Base-by-base conservation (phyloP, 2,888 invertebrate species). In the Ferrisia virgata region DNA sequence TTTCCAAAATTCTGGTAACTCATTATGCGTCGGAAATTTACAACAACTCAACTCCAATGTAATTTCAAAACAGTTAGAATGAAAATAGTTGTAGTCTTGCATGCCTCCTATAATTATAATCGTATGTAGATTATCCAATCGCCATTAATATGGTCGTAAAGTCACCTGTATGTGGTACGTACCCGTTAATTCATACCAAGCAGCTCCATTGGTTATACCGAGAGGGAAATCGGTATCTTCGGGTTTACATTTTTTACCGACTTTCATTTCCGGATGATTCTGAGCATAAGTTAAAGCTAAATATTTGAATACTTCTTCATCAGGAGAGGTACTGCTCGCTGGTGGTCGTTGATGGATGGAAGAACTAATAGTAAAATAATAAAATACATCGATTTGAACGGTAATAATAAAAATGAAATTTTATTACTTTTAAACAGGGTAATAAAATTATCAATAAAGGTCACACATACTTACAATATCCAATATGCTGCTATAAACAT, bases 71-170 rank as follows among this genome's bases (percentile, higher is more conserved):
- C 97, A 96, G 89, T 98, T 99, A 1, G 96, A 96, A 88, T 94
- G 92, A 3, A 95, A 91, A 89, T 99, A 99, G 90, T 99, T 99
- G 90, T 96, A 99, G 89, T 99, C 99, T 90, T 96, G 96, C 99
- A 99, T 99, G 69, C 99, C 99, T 87, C 97, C 95, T 92, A 90
- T 86, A 90, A 64, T 2, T n/a, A n/a, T n/a, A n/a, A n/a, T n/a
- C n/a, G n/a, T n/a, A n/a, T n/a, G n/a, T n/a, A n/a, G n/a, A n/a
- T n/a, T n/a, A n/a, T n/a, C n/a, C n/a, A n/a, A n/a, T n/a, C n/a
- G n/a, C n/a, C n/a, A n/a, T 64, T 15, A 2, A 22, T 1, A 43
- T 3, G 25, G 40, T 40, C n/a, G 13, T 0, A 25, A 25, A 78
- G 2, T 25, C 33, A 8, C 69, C 40, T 40, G 79, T 18, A 8